phyloP scores from a whole-genome alignment of 2,888 invertebrate species.

The Odontothrips loti region DNA sequence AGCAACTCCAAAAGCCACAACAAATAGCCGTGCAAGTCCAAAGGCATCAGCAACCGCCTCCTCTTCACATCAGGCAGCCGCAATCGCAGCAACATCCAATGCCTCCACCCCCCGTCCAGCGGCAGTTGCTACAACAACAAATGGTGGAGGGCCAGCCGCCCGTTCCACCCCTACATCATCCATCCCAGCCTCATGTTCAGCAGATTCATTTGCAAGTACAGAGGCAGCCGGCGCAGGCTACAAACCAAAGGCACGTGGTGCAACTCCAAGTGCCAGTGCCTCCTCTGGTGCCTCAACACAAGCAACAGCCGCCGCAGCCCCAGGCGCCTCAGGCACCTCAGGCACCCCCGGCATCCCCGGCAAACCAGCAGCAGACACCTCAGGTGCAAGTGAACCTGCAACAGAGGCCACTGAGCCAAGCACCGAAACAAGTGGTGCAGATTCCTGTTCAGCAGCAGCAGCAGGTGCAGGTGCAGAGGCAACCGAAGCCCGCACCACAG shows the following conservation, averaged over 20 bases:
- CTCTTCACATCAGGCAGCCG: not conserved
- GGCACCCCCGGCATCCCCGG: not conserved
- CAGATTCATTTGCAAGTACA: not conserved
- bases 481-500: slow-evolving; percentile 28
- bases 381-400: slow-evolving; percentile 22
- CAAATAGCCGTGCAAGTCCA: not conserved
- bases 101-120: not conserved
- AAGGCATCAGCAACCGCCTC: not conserved
- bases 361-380: slow-evolving; percentile 32
- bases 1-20: not conserved
- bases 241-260: not conserved
- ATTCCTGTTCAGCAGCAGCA: slow-evolving; percentile 24
- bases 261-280: slow-evolving; percentile 21
- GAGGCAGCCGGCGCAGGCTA: not conserved
- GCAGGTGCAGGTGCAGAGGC: slow-evolving; percentile 30
- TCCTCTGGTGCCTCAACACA: slow-evolving; percentile 23
- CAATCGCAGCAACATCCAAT: not conserved
- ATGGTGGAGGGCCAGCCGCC: not conserved
- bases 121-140: not conserved
- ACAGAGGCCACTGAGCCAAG: slow-evolving; percentile 14
- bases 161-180: not conserved
- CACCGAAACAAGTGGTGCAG: slow-evolving; percentile 27
- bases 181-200: not conserved
- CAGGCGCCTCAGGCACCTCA: slow-evolving; percentile 31
- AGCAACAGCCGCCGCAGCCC: slow-evolving; percentile 39